Base-by-base conservation (phyloP, 2,113 vertebrate species). In the Falcunculus frontatus region DNA sequence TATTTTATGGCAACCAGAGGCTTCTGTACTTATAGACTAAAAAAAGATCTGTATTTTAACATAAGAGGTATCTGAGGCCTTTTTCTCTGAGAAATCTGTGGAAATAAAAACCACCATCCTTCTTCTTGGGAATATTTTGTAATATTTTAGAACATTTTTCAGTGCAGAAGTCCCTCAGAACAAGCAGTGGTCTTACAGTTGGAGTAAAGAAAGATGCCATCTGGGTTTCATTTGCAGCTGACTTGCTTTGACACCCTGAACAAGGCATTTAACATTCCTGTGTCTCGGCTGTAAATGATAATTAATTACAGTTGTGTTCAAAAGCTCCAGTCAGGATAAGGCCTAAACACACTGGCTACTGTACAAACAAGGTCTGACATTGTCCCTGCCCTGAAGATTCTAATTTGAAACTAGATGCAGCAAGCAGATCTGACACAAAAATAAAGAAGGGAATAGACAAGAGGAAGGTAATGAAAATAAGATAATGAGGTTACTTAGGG, bases 401-500 rank as follows among this genome's bases (percentile, higher is more conserved):
- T 73, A 75, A 96, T 93, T 91, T 87, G 64, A 85, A 89, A 76
- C 49, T 76, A 65, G 76, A 91, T 57, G 30, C 81, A 89, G 68
- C 69, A 84, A 93, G 37, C 8, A 92, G 79, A 75, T 64, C 46
- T 89, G 57, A 41, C 57, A 82, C 49, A 89, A 64, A 93, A 94
- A 92, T 52, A 89, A 93, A 68, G 65, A 84, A 84, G 44, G 77
- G n/a, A 95, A 93, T 79, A 95, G 62, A 65, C 57, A 87, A 89
- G 77, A 76, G 21, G 19, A 93, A 39, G 19, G 44, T 73, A 95
- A 91, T 89, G 70, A 85, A 94, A 95, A 94, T 91, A 95, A 87
- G 69, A 89, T 90, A 90, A 95, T 94, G 69, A 96, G 74, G 62
- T 89, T 97, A 94, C 89, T 95, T 84, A 93, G 69, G 57, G 77